Base-by-base conservation (phyloP, 2,888 invertebrate genomes). In the Stegana nigrithorax region DNA sequence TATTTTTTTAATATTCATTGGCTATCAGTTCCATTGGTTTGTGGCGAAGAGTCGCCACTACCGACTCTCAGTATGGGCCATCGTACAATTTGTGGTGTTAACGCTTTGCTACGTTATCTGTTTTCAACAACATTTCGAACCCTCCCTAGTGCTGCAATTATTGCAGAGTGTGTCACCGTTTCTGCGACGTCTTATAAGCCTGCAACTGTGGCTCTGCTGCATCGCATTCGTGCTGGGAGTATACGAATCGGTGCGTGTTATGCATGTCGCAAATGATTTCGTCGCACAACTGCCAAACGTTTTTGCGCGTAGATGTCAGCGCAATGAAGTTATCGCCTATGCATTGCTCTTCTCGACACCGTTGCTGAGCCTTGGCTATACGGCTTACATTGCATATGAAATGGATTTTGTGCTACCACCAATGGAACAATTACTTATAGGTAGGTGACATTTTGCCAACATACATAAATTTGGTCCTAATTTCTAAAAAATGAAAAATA, bases 351-450 rank as follows among this genome's bases (percentile, higher is more conserved):
- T 70, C 27, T 73, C 75, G 1, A 81, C 82, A 0, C 58, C 79
- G 5, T 65, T 74, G 8, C 36, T 72, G 12, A 50, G 71, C 19
- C 75, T 83, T 51, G 72, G 58, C 2, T 25, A 73, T 3, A 12
- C 36, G 4, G 17, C 69, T 1, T 84, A 83, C 32, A 79, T 84
- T 29, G 78, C 73, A 45, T 75, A 73, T 17, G 78, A 83, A 62
- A 71, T 84, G 72, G 62, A 82, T 7, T 84, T 84, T 60, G 67
- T 72, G 60, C 25, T 77, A 63, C 83, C 83, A 6, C 77, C 83
- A 0, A 56, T 78, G 4, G 71, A 78, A 39, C 73, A 81, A 23
- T 63, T 73, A 6, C 76, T 84, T 73, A 68, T 81, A 4, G 72
- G 66, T n/a, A n/a, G n/a, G n/a, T n/a, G n/a, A n/a, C n/a, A n/a